Evolutionary conservation across 2,797 vertebrate genomes (phyloP), one percentile per base, ranked within the genome.

Genomic region (Neomorphus geoffroyi): DNA sequence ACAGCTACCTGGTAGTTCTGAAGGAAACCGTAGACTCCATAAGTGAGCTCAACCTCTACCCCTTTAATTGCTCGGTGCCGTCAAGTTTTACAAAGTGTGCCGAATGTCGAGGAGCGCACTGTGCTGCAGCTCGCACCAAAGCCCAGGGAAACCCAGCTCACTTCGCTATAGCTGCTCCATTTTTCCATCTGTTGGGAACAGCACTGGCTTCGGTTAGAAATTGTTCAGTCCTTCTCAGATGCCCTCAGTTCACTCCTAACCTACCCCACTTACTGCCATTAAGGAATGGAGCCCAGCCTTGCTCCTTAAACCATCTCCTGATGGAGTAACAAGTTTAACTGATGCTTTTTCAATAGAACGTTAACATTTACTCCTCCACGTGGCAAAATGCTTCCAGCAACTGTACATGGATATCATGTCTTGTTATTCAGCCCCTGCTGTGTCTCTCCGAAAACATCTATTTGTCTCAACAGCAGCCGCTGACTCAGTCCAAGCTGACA

Each of bases 381-480:
- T 58, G 66, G 60, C 64, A 84, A 86, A 88, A 51, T 26, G 26
- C 45, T 81, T 35, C 51, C 80, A 60, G 57, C 70, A 79, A 85
- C 93, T 66, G 79, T 32, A 66, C 16, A 23, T 2, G 6, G 64
- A 24, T 72, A 53, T 62, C 60, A 43, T 8, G 28, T 23, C 62
- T 70, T 56, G 77, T 64, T 64, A 51, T 41, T 93, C 90, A 84
- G 66, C 45, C 56, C 82, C 90, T 86, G 80, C 85, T 91, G 80
- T 45, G 72, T 86, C 60, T 39, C 72, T 79, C 79, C 84, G 85
- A 83, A 89, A 96, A 91, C 57, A 79, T 80, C 64, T 72, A 39
- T 80, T 5, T 51, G 81, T 32, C 80, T 81, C 77, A 92, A 9
- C 81, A 85, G 80, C 69, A 65, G 89, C 83, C 11, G 23, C 77